Conservation (phyloP, 2,797 vertebrate species). For the Decapterus maruadsi region DNA sequence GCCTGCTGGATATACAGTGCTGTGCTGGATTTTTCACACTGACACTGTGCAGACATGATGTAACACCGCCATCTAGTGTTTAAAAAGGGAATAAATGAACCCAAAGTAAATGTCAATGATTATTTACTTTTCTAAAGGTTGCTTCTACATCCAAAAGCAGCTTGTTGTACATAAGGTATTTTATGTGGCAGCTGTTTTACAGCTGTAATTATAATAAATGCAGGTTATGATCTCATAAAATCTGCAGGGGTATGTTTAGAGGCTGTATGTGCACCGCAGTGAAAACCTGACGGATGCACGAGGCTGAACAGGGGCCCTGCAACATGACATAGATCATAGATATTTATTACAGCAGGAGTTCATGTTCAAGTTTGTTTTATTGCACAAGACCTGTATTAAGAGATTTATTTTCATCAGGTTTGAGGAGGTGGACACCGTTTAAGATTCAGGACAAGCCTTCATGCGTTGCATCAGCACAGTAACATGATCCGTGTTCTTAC, state of each 20-base stretch:
- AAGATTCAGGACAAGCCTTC: not conserved
- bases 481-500: not conserved
- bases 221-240: not conserved
- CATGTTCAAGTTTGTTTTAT: not conserved
- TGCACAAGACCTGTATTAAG: not conserved
- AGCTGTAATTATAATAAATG: conserved; percentile 25
- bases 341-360: not conserved
- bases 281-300: not conserved
- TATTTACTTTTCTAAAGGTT: conserved; percentile 17
- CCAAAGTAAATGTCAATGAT: conserved; percentile 6
- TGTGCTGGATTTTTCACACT: not conserved
- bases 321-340: conserved; percentile 3
- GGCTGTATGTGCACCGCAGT: not conserved
- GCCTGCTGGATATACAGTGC: not conserved
- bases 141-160: conserved; percentile 12
- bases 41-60: conserved; percentile 5
- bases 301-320: not conserved
- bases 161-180: conserved; percentile 28
- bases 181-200: conserved; percentile 24
- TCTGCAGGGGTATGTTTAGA: not conserved
- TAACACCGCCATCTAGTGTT: conserved; percentile 65
- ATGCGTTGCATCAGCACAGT: not conserved
- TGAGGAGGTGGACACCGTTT: not conserved
- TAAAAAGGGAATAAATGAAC: not conserved
- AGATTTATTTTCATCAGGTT: not conserved